These are phyloP conservation scores for Baryphthengus martii DNA, from an alignment of 2,113 vertebrate genomes.

Conservation along the genomic window DNA sequence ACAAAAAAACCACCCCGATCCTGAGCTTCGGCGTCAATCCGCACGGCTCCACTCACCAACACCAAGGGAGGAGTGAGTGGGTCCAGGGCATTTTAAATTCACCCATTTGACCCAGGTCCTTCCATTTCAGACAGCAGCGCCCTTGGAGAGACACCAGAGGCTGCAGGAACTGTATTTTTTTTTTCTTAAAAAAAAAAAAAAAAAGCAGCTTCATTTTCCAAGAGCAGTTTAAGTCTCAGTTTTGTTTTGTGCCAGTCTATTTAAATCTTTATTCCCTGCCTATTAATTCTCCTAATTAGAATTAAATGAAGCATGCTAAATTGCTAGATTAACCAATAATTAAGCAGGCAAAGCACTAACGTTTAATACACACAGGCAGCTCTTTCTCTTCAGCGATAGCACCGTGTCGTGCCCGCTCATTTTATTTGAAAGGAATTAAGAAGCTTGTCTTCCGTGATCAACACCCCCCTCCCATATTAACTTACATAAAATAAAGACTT, in stretches of 20 bases:
- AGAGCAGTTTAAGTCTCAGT: slow-evolving; percentile 37
- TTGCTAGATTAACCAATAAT: slow-evolving; percentile 89
- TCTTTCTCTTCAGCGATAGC: slow-evolving; percentile 68
- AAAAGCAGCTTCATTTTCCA: slow-evolving; percentile 28
- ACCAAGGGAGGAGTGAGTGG: neutral
- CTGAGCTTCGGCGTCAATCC: neutral
- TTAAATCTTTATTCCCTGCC: slow-evolving; percentile 79
- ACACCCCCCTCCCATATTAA: slow-evolving; percentile 29
- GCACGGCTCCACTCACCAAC: accelerated
- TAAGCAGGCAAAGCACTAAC: slow-evolving; percentile 79
- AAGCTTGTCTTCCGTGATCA: slow-evolving; percentile 51
- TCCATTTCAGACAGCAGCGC: neutral
- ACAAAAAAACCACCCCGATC: neutral
- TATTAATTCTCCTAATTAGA: slow-evolving; percentile 90
- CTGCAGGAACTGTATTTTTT: neutral
- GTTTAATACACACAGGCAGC: slow-evolving; percentile 71
- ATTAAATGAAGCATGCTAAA: slow-evolving; percentile 87
- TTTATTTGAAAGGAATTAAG: slow-evolving; percentile 68
- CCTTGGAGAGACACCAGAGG: neutral
- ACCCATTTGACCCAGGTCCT: neutral
- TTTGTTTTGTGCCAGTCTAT: slow-evolving; percentile 77
- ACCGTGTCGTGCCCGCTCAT: slow-evolving; percentile 67
- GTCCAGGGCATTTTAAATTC: neutral
- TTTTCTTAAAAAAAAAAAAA: neutral
- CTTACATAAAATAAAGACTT: slow-evolving; percentile 55